These are phyloP conservation scores for Apotomis capreana DNA, from an alignment of 2,888 invertebrate genomes.

Conservation along the genomic window DNA sequence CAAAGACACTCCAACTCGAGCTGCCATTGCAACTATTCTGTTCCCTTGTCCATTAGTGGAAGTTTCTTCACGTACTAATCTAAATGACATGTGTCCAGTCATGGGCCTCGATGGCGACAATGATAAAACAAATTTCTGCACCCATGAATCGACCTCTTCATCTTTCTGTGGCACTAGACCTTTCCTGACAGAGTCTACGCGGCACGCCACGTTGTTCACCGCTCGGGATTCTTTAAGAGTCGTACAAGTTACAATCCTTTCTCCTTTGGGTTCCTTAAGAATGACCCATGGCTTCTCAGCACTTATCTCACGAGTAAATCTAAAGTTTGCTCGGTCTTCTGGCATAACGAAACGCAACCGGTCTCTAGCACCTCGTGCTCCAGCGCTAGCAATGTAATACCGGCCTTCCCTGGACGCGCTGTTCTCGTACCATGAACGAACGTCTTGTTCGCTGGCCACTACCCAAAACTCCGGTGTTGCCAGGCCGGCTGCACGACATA, in stretches of 20 bases:
- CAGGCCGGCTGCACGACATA: constrained; percentile 87
- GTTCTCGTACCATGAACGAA: constrained; percentile 87
- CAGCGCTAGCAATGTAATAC: constrained; percentile 89
- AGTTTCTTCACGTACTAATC: constrained; percentile 86
- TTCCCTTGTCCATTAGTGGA: constrained; percentile 70
- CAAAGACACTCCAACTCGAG: constrained; percentile 90
- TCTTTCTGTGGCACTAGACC: constrained; percentile 87
- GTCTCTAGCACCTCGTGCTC: constrained; percentile 89
- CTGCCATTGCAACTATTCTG: constrained; percentile 81
- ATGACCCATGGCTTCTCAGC: constrained; percentile 91
- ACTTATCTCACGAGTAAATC: constrained; percentile 88
- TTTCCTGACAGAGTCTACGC: constrained; percentile 86
- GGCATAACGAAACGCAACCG: constrained; percentile 88
- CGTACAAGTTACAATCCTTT: constrained; percentile 91
- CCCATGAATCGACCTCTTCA: constrained; percentile 88
- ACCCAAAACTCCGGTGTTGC: constrained; percentile 87
- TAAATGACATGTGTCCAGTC: constrained; percentile 91
- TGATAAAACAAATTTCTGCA: constrained; percentile 87
- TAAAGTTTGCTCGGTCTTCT: constrained; percentile 84
- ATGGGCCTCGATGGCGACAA: constrained; percentile 86
- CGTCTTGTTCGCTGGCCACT: constrained; percentile 86
- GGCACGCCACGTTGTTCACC: constrained; percentile 91
- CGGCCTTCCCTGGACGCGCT: constrained; percentile 84
- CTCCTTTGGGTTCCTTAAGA: constrained; percentile 89
- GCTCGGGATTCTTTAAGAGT: constrained; percentile 91